Base-by-base conservation (phyloP, 2,888 invertebrate species). In the Tolmerus cingulatus region DNA sequence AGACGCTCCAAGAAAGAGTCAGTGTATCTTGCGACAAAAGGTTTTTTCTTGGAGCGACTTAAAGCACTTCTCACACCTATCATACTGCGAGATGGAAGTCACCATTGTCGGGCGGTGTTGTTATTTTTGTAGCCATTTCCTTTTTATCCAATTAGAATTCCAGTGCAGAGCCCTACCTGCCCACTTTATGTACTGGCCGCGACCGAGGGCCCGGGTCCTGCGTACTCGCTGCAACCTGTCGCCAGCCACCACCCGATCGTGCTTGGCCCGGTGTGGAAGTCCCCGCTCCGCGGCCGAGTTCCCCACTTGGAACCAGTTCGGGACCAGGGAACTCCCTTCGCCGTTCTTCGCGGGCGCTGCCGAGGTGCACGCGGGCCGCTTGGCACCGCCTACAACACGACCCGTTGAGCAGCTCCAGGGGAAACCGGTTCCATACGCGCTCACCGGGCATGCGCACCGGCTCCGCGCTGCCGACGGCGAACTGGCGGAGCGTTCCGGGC, bases 91-190 rank as follows among this genome's bases (percentile, higher is more conserved):
- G 74, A 85, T 74, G 74, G 85, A 85, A 85, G 85, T 85, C 74
- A 43, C 85, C 74, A 74, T 85, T 74, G 74, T 85, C 43, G 30
- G 74, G 27, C 46, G 46, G 85, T 85, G 57, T 86, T 87, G 74
- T 87, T 82, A 51, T 55, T 81, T 87, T 87, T 87, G 87, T 87
- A 87, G 51, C 87, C 57, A 87, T 87, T 87, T 82, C 82, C 87
- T 87, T 87, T 87, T 87, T 87, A 82, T 87, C 87, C 87, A 87
- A 87, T 87, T 87, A 87, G 87, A 87, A 87, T 87, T 87, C 87
- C 86, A 86, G 76, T 86, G 77, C 77, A 77, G 51, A 37, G 34
- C 51, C 55, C 86, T 77, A 76, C 86, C 81, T 87, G 87, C 74
- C 57, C 79, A 66, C 79, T 79, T 77, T 86, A 86, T 86, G 40